These are phyloP conservation scores for Falco novaeseelandiae DNA, from an alignment of 2,797 vertebrate genomes.

Conservation along the genomic window DNA sequence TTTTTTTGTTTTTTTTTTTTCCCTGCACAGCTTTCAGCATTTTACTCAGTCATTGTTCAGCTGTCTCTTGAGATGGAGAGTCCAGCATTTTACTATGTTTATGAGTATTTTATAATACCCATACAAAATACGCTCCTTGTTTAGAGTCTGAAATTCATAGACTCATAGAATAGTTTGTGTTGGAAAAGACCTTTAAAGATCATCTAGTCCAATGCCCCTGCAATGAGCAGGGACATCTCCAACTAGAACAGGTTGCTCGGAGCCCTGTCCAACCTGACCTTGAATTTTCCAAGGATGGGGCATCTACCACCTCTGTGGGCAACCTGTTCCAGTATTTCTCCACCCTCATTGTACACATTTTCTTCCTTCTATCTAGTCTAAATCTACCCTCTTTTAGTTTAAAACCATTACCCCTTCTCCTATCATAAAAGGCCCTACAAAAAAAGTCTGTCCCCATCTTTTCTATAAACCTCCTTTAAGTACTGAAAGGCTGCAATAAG, in stretches of 20 bases:
- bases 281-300: neutral
- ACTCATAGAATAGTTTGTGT: neutral
- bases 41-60: neutral
- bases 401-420: neutral
- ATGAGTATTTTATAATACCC: neutral
- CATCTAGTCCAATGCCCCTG: neutral
- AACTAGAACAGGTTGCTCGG: neutral
- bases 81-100: neutral
- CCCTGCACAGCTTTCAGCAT: accelerated
- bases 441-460: neutral
- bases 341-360: neutral
- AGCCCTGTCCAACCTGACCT: neutral
- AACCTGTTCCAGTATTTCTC: neutral
- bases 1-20: neutral
- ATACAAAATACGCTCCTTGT: neutral
- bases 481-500: neutral
- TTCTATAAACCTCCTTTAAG: neutral
- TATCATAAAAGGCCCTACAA: neutral
- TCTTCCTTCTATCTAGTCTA: neutral
- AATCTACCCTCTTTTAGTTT: neutral
- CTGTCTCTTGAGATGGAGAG: neutral
- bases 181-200: neutral
- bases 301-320: neutral
- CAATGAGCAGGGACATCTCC: neutral
- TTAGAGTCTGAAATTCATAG: neutral